Base-by-base conservation (phyloP, 2,797 vertebrate species). In the Phrynocephalus vlangalii region DNA sequence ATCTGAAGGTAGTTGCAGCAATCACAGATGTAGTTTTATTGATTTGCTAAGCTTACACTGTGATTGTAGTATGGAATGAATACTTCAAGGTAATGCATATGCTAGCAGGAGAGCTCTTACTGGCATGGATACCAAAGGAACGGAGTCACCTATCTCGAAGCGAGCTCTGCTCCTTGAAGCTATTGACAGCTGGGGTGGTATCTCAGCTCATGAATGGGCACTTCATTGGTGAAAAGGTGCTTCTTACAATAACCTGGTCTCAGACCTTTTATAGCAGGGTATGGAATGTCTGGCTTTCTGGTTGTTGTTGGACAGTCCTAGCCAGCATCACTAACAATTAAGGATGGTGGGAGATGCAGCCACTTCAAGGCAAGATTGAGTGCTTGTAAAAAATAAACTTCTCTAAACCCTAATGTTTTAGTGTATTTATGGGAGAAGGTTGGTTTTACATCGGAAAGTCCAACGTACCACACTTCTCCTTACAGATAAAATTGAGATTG, bases 391-490 rank as follows among this genome's bases (percentile, higher is more conserved):
- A 67, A 82, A 44, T 63, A 1, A 24, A 82, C 33, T 82, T 22
- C 5, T 26, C 26, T 67, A 44, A 13, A 81, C 11, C 38, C 20
- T 63, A 33, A 4, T 38, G 1, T 66, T 60, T 63, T 38, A 30
- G 5, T 81, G 10, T 5, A 6, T 56, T 8, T 33, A 26, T 48
- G 56, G 3, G 15, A 22, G 9, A 66, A 66, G 30, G 24, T 18
- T 28, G 11, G 10, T 75, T 67, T 76, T 26, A 73, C 28, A 82
- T 22, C 18, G 18, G 20, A 63, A 18, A 81, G 38, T 56, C 38
- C 16, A 82, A 38, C 16, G 22, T 67, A 44, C 33, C 10, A 52
- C 15, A 5, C 78, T 93, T 94, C 44, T 85, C 86, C 82, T 90
- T 88, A 88, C 0, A 70, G 68, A 76, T 84, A 79, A 76, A 91